Conservation (phyloP, 2,797 vertebrate species). For the Poecilia velifera region DNA sequence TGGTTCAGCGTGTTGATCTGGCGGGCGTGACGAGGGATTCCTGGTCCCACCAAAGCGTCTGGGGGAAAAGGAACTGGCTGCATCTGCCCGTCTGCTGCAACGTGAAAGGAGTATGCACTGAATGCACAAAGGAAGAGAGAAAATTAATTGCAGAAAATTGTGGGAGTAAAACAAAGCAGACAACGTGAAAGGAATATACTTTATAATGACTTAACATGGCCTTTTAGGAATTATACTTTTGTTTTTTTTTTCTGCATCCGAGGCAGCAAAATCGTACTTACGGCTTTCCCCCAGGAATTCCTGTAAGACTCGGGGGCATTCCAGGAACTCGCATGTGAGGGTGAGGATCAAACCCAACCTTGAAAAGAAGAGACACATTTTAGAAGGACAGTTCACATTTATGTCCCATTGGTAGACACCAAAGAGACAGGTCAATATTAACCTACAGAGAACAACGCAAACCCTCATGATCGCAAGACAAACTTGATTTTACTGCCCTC, state of each 20-base stretch:
- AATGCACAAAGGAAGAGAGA: background rate
- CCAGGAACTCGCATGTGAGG: slow-evolving; percentile 92
- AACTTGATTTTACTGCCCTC: slow-evolving; percentile 47
- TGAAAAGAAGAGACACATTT: slow-evolving; percentile 49
- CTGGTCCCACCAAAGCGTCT: slow-evolving; percentile 85
- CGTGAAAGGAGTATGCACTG: slow-evolving; percentile 87
- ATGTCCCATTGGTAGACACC: slow-evolving; percentile 28
- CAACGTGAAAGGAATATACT: background rate
- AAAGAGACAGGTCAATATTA: slow-evolving; percentile 58
- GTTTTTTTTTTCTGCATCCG: background rate
- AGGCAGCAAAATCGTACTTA: slow-evolving; percentile 74
- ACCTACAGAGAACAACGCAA: slow-evolving; percentile 55
- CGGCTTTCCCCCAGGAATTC: slow-evolving; percentile 96
- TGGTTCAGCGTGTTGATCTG: slow-evolving; percentile 89
- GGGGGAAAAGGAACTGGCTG: slow-evolving; percentile 87
- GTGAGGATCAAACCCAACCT: slow-evolving; percentile 98
- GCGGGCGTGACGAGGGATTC: slow-evolving; percentile 86
- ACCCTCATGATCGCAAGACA: slow-evolving; percentile 58
- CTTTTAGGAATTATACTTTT: background rate
- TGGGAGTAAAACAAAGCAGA: background rate
- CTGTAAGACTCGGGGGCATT: slow-evolving; percentile 90
- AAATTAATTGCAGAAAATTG: background rate
- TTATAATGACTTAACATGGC: slow-evolving; percentile 4
- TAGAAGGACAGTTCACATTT: slow-evolving; percentile 53
- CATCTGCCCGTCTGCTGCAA: slow-evolving; percentile 87